Evolutionary conservation across 2,113 vertebrate genomes (phyloP), one percentile per base, ranked within the genome.

Genomic region (Willisornis vidua): DNA sequence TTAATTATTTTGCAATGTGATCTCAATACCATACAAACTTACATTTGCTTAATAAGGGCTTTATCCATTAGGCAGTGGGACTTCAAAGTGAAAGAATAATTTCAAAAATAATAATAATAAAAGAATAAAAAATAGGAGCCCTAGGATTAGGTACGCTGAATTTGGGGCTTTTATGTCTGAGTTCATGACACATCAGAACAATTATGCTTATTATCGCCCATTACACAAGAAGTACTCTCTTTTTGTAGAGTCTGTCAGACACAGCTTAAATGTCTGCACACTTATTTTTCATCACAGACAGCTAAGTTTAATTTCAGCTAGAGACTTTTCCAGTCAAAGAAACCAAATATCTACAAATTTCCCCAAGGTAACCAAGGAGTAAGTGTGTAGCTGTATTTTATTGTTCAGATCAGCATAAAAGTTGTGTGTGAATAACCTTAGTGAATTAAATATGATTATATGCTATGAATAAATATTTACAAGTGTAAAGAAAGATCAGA

Each of bases 181-280:
- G 72, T 88, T 94, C 75, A 46, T 81, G 82, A 58, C 52, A 82
- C n/a, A 82, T 76, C 39, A 90, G 93, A 90, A 68, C 35, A 90
- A 85, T 94, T 95, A 94, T 9, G 46, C 81, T 88, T 88, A 95
- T 94, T 94, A 94, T 82, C 5, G 1, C 58, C 78, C 85, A 94
- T 97, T 97, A 93, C 39, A 58, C 20, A 74, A 73, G 66, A 73
- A 80, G 35, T 33, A 59, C 22, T 52, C 9, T 87, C 49, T 86
- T 77, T 82, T 26, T 84, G 24, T 52, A 59, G 49, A 85, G 24
- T 72, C 86, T 85, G 66, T 94, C 87, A 94, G 70, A 19, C 29
- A 39, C 14, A 91, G 12, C 54, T 83, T 94, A 82, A 89, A 78
- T 61, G 52, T 85, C 74, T 4, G 7, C 26, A 59, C 18, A 14